Evolutionary conservation across 2,113 vertebrate genomes (phyloP), one percentile per base, ranked within the genome.

Genomic region (Amazona guildingii): DNA sequence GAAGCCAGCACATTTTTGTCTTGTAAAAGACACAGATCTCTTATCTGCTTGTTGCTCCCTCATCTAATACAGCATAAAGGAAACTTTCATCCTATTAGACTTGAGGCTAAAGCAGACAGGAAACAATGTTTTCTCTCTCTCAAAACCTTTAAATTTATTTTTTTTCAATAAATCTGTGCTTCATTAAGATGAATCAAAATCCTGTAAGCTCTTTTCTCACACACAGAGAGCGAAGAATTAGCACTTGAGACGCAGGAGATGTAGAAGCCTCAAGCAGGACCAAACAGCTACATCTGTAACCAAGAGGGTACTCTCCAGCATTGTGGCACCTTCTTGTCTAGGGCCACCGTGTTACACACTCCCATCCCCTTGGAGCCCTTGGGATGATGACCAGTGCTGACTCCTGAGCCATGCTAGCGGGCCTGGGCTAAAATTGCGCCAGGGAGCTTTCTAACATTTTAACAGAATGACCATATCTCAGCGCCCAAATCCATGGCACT

Each of bases 61-160:
- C 89, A 91, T 23, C 83, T 92, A 81, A 93, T 64, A 82, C 8
- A 79, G 33, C 52, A 61, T 68, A 94, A 81, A 78, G n/a, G 33
- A 12, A 59, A 75, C 77, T 89, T 95, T 72, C 43, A 78, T 95
- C 52, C 83, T 84, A 19, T 61, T 76, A 95, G 49, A 90, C 92
- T 92, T 51, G 37, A 94, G 94, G 89, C 76, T 86, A 95, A 88
- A 84, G 35, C 33, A 76, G 69, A 27, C 77, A 94, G 83, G 76
- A 96, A 88, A 83, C 16, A 72, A 75, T 51, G 16, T 33, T 92
- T 90, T 95, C 27, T 63, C 9, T 76, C 35, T 76, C 35, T 74
- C 44, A 51, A 81, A 83, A 88, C 12, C 57, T 90, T 82, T n/a
- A 21, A 76, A 83, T 61, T 23, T 55, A 66, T 67, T 73, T 67